phyloP scores from a whole-genome alignment of 1,140 invertebrate species.

The Chionoecetes opilio region DNA sequence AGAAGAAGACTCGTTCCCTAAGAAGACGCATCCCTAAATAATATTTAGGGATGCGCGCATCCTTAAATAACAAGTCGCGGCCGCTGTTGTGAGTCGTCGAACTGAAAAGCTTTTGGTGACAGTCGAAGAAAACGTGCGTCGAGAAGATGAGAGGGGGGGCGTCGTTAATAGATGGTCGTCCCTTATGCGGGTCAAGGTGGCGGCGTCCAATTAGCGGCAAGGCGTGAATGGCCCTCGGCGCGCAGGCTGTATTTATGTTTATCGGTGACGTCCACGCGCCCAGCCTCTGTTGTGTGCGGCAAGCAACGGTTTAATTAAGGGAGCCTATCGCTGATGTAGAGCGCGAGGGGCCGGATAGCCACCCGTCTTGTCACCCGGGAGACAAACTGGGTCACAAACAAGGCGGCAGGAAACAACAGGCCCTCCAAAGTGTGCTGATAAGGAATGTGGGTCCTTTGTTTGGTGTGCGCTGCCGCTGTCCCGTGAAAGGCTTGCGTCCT shows the following conservation, averaged over 20 bases:
- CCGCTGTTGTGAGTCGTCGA: background rate
- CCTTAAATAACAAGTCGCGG: constrained; percentile 16
- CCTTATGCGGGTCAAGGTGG: background rate
- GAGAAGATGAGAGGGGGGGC: background rate
- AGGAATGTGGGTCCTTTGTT: background rate
- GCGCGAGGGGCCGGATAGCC: background rate
- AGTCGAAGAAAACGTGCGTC: constrained; percentile 16
- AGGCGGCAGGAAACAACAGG: background rate
- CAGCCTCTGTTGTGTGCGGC: background rate
- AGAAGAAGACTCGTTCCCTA: too few relatives aligned
- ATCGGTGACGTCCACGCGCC: background rate
- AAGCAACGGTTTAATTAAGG: constrained; percentile 20
- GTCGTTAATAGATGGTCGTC: background rate
- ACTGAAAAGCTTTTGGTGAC: background rate
- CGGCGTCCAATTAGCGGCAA: background rate
- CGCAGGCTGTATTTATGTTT: constrained; percentile 7
- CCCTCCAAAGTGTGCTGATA: background rate
- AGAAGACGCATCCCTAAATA: too few relatives aligned
- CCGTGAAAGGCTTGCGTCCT: background rate
- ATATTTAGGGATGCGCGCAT: too few relatives aligned
- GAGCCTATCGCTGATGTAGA: constrained; percentile 17
- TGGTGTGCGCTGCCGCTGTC: background rate
- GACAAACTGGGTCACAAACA: background rate
- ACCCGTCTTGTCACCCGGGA: background rate
- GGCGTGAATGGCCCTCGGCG: background rate